phyloP scores from a whole-genome alignment of 2,797 vertebrate genomes.

The Sphaeramia orbicularis region DNA sequence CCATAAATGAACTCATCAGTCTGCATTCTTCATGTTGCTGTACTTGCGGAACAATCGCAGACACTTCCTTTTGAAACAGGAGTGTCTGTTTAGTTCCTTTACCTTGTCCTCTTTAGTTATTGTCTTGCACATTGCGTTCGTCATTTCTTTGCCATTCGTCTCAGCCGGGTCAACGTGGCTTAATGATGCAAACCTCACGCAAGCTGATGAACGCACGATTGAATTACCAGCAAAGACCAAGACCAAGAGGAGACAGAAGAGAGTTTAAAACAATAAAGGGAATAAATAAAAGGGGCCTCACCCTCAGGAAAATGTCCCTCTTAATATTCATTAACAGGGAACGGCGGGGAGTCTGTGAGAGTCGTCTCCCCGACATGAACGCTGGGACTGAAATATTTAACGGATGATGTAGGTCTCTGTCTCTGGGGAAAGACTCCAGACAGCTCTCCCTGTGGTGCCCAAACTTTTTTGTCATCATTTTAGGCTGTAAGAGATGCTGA shows the following conservation, averaged over 20 bases:
- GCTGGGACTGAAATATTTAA: conserved; percentile 73
- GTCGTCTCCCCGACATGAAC: conserved; percentile 62
- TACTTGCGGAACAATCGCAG: not conserved
- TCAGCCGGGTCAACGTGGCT: conserved; percentile 41
- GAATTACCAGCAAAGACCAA: conserved; percentile 37
- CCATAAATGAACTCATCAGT: too few relatives aligned
- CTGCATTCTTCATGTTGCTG: too few relatives aligned
- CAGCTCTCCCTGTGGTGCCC: conserved; percentile 56
- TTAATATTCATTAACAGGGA: conserved; percentile 79
- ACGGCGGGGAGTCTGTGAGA: conserved; percentile 67
- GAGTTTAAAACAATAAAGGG: conserved; percentile 76
- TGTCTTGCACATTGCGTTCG: conserved; percentile 25
- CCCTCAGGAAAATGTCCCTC: conserved; percentile 79
- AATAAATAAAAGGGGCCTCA: conserved; percentile 76
- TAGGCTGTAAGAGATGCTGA: conserved; percentile 7
- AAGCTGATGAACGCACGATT: conserved; percentile 47
- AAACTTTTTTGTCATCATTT: conserved; percentile 49
- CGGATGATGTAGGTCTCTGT: conserved; percentile 65
- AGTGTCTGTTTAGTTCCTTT: conserved; percentile 30
- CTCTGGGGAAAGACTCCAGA: conserved; percentile 62
- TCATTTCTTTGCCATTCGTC: conserved; percentile 42
- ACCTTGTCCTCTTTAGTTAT: conserved; percentile 12
- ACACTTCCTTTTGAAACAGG: not conserved
- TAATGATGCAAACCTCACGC: conserved; percentile 58
- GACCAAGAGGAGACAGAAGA: conserved; percentile 21